Percentiles rank a stretch among this genome's conserved stretches.
Conservation (phyloP, 2,888 invertebrate species). For the Mantis religiosa region DNA sequence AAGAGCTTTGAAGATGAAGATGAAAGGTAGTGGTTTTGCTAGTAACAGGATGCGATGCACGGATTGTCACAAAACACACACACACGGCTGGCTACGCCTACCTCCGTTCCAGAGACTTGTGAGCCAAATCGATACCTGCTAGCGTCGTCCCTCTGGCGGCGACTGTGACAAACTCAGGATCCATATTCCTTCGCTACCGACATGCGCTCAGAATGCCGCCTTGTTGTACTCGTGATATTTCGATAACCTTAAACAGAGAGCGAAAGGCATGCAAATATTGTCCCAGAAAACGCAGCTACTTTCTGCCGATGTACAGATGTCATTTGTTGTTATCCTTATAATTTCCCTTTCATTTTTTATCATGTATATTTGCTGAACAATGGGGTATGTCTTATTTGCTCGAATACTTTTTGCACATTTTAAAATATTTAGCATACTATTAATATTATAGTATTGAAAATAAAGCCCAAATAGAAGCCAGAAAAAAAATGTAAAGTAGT, state of each 20-base stretch:
- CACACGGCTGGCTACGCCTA: neutral
- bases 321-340: no score
- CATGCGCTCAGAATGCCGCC: neutral
- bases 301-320: no score
- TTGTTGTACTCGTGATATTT: neutral
- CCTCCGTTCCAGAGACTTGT: neutral
- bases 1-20: neutral
- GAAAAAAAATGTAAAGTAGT: no score
- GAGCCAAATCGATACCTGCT: neutral
- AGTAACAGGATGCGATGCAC: neutral
- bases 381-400: no score
- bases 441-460: no score
- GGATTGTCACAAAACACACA: neutral
- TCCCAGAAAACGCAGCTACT: no score
- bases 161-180: neutral
- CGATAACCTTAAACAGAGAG: neutral
- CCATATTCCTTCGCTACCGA: neutral
- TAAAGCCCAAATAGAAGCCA: no score
- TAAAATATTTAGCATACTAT: no score
- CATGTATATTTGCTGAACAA: no score
- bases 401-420: no score
- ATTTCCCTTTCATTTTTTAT: no score
- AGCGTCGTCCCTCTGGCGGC: neutral
- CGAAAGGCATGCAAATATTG: neutral
- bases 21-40: neutral